Base-by-base conservation (phyloP, 1,140 invertebrate species). In the Nymphalis io region DNA sequence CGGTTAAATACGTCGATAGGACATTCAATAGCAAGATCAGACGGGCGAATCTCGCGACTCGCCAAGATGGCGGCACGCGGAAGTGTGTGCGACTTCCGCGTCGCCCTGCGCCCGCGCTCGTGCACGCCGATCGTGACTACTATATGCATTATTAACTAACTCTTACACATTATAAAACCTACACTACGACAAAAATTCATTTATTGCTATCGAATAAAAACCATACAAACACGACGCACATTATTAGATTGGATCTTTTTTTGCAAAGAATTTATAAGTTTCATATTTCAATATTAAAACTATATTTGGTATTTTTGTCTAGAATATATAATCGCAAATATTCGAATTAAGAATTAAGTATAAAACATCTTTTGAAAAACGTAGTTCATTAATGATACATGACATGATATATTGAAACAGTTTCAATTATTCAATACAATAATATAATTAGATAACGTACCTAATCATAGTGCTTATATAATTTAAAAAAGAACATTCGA, bases 31-130 rank as follows among this genome's bases (percentile, higher is more conserved):
- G 65, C 73, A 75, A 79, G 77, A 79, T 79, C 74, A 78, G 76
- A 79, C 65, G 71, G 72, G 85, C 78, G 81, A 85, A 86, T 88
- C 87, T 90, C 74, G 78, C 81, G 79, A 83, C 76, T 80, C 84
- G 80, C 80, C 82, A 88, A 91, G 87, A 90, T 88, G 87, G 87
- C 84, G 86, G 85, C 83, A 89, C 82, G 85, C 87, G 87, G 86
- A 91, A 89, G 84, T 88, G 83, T 82, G 80, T 80, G 75, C 76
- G 81, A 88, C 84, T 91, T 89, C 89, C 89, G 87, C 86, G 87
- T 90, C 83, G 89, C 86, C 87, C 86, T 88, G 86, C 82, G 83
- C 79, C 67, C 55, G 68, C 55, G 79, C 81, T 79, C 80, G 76
- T 80, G 82, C 80, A 81, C 77, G 67, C 76, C 68, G 72, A 79